These are phyloP conservation scores for Actinia tenebrosa DNA, from an alignment of 64 coral and sea anemone genomes.

Conservation along the genomic window DNA sequence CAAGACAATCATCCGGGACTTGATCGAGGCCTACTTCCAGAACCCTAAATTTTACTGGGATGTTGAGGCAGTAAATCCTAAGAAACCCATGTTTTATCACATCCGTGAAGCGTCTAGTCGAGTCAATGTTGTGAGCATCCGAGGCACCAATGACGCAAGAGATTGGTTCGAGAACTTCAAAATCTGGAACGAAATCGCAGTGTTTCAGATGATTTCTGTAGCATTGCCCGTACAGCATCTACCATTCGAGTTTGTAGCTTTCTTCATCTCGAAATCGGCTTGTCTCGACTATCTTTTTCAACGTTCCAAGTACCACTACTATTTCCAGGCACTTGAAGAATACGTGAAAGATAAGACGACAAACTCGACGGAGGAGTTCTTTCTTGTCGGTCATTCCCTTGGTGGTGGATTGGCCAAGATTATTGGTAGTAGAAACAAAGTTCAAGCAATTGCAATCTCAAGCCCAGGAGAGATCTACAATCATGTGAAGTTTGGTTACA, in stretches of 20 bases:
- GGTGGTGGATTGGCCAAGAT: constrained; percentile 71
- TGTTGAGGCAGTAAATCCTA: not conserved
- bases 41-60: constrained; percentile 34
- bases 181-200: constrained; percentile 66
- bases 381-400: constrained; percentile 46
- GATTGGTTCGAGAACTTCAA: constrained; percentile 60
- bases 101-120: not conserved
- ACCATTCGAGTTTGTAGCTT: constrained; percentile 48
- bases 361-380: not conserved
- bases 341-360: constrained; percentile 22
- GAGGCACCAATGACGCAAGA: constrained; percentile 24
- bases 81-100: constrained; percentile 62
- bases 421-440: constrained; percentile 45
- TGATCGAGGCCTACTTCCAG: constrained; percentile 32
- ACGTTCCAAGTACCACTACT: constrained; percentile 15
- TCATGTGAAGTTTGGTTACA: constrained; percentile 38
- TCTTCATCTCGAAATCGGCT: constrained; percentile 26
- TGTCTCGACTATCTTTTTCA: constrained; percentile 60
- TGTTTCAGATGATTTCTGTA: constrained; percentile 49
- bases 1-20: not conserved
- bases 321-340: constrained; percentile 30
- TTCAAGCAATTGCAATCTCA: constrained; percentile 30
- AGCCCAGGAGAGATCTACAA: constrained; percentile 61
- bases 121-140: constrained; percentile 57
- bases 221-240: constrained; percentile 45